Base-by-base conservation (phyloP, 2,888 invertebrate species). In the Polymixis flavicincta region DNA sequence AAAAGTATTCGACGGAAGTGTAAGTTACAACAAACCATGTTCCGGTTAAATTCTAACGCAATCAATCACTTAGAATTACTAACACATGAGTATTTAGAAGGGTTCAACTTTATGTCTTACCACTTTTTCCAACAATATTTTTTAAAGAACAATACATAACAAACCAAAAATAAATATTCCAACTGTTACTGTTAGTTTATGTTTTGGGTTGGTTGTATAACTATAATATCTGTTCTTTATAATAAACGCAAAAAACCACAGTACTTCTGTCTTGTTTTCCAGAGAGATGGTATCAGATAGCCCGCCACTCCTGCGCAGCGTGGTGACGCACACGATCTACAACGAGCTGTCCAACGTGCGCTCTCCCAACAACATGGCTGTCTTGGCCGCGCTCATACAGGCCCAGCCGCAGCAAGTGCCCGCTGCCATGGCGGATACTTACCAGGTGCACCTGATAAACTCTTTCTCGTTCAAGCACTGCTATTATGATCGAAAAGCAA, bases 311-410 rank as follows among this genome's bases (percentile, higher is more conserved):
- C 95, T 99, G 71, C 97, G 98, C 77, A 98, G 98, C 52, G 97
- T 99, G 80, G 96, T 99, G 86, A 99, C 99, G 87, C 98, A 98
- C 91, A 99, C 99, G 0, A 98, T 99, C 76, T 99, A 99, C 96
- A 99, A 99, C 94, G 99, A 99, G 96, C 95, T 99, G 85, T 99
- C 99, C 0, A 98, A 98, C 90, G 98, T 98, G 48, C 97, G 99
- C 77, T 99, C 99, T 95, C 98, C 99, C 0, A 99, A 99, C 96
- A 99, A 99, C 95, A 98, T 99, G 98, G 97, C 98, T 19, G 98
- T 99, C 93, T 97, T 99, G 25, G 98, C 98, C 4, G 98, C 98
- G 17, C 98, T 99, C 94, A 98, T 99, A 91, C 98, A 98, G 94
- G 98, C 98, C 42, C 97, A 98, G 78, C 98, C 98, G 7, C 98